A percentile compares a stretch with the other conserved stretches of the same genome.
Evolutionary conservation across 2,888 invertebrate genomes (phyloP).

Genomic region (Kryphioiulus occultus): DNA sequence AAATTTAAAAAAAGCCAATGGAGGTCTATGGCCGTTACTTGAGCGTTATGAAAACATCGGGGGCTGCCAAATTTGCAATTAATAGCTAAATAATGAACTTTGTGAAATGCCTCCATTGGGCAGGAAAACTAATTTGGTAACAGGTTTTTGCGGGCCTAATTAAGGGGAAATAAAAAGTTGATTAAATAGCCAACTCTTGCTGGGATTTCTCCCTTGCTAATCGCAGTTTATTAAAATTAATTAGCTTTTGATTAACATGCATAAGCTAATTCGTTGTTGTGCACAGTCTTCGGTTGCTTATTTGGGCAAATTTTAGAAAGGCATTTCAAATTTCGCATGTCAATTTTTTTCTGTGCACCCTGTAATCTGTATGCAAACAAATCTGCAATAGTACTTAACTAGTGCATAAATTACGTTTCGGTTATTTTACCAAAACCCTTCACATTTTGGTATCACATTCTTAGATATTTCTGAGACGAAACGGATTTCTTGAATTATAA

Average conservation of each 20-base stretch:
- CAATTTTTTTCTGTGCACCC: too few species aligned
- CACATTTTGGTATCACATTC: too few species aligned
- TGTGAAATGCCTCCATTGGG: neutral
- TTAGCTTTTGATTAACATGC: neutral
- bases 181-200: neutral
- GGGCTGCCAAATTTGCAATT: neutral
- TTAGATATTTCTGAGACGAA: too few species aligned
- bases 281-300: neutral
- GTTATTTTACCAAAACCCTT: too few species aligned
- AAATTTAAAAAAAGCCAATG: neutral
- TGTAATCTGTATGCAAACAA: too few species aligned
- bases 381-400: too few species aligned
- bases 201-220: neutral
- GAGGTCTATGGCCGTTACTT: neutral
- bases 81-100: neutral
- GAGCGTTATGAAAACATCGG: neutral
- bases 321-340: too few species aligned
- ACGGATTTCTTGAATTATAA: too few species aligned
- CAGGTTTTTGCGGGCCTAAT: neutral
- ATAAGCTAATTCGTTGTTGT: neutral
- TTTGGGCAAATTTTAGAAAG: too few species aligned
- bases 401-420: too few species aligned
- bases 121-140: conserved; percentile 8
- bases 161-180: neutral
- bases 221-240: neutral